A percentile compares a stretch with the other conserved stretches of the same genome.
Conservation (phyloP, 2,113 vertebrate genomes). For the Ophthalmotilapia sp. region DNA sequence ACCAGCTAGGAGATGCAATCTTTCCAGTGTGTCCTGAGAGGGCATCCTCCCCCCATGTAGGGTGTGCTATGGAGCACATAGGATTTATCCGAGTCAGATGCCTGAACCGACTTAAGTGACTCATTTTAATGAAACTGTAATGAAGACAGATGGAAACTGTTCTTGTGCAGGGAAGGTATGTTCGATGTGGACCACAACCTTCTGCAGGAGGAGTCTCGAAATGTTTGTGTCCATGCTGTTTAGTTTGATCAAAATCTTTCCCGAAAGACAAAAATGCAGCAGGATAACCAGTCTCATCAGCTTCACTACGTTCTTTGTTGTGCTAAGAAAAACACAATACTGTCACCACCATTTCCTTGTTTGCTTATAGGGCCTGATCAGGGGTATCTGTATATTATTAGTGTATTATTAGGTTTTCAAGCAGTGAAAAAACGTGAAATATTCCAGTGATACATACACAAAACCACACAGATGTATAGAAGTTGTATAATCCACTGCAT, state of each 20-base stretch:
- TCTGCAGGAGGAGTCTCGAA: not conserved
- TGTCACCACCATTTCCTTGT: not conserved
- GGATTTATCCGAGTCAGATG: not conserved
- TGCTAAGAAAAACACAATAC: not conserved
- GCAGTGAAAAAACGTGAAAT: not conserved
- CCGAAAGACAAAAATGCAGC: not conserved
- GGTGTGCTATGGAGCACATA: not conserved
- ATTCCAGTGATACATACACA: fast-evolving
- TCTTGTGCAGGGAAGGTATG: not conserved
- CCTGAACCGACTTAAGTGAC: not conserved
- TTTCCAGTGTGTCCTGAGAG: not conserved
- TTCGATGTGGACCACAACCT: not conserved
- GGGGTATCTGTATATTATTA: not conserved
- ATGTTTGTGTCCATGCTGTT: not conserved
- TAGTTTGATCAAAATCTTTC: not conserved
- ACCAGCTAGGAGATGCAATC: not conserved
- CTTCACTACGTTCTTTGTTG: no score
- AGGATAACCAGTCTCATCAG: not conserved
- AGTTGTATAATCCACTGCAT: not conserved
- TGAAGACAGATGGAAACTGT: not conserved
- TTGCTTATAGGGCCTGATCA: not conserved
- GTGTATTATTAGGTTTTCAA: not conserved
- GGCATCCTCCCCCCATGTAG: not conserved
- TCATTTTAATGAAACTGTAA: not conserved
- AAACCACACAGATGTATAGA: not conserved